Evolutionary conservation across 1,140 invertebrate species (phyloP), one percentile per base, ranked within the genome.

Genomic region (Parasteatoda tepidariorum): DNA sequence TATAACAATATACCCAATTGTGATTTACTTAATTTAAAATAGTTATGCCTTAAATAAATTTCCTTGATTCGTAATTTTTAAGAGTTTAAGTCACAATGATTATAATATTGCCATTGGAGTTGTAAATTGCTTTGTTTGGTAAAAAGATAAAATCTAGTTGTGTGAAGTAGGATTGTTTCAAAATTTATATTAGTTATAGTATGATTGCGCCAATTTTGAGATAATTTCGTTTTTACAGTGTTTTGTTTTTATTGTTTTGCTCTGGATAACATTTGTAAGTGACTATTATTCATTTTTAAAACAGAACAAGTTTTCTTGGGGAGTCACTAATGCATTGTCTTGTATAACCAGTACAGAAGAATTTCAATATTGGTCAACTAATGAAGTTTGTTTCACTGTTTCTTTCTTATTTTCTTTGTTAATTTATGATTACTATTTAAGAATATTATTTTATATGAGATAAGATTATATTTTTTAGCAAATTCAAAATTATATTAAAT

Each of bases 321-420:
- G 30, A 48, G 18, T 9, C 38, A 2, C 28, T 34, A 30, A 79
- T 57, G 30, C 66, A 31, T 34, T 61, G 22, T 79, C 24, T 6
- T 68, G 62, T 18, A 79, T 64, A 33, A 79, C 62, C 28, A 33
- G 41, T 26, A 79, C 22, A 24, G 76, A 79, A 68, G 76, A 79
- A 18, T 79, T 57, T 57, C 76, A 79, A 30, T 64, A 68, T 55
- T 79, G 76, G 76, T 57, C 62, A 68, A 30, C 18, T 26, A 28
- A 57, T 18, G 5, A 68, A n/a, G 76, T 79, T 34, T 66, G 34
- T 26, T 11, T 24, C 13, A 4, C 11, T 26, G n/a, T 22, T 11
- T 18, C 22, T 33, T 22, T 28, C 28, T 62, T 61, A 22, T 22
- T 22, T 38, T n/a, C 2, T 24, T 38, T 75, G n/a, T 9, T 61